Base-by-base conservation (phyloP, 2,888 invertebrate genomes). In the Tetragonisca angustula region DNA sequence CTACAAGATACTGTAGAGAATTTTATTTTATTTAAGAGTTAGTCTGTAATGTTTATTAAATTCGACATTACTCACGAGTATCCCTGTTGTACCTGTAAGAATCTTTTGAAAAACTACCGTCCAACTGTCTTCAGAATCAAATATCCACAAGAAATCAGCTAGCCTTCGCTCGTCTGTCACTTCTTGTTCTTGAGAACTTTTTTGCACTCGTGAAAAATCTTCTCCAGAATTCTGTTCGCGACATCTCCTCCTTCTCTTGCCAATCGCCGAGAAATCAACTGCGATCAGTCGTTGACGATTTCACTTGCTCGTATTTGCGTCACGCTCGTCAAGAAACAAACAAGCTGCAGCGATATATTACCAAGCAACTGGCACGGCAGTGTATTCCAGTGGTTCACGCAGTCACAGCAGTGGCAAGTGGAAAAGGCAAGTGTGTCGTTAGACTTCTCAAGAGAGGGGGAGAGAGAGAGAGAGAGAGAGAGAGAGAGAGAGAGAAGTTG, bases 251-350 rank as follows among this genome's bases (percentile, higher is more conserved):
- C 9, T 36, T 36, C 36, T 36, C 15, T 56, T 1, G 2, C 15
- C 27, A 49, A 24, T 43, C 4, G 64, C 32, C n/a, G 15, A 62
- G 64, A 24, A 61, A 70, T 43, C 24, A 77, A 64, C n/a, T 17
- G 17, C 21, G 13, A 19, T 61, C 27, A 13, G 4, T 24, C 52
- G 67, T 59, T 61, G 43, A 72, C 78, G 43, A 54, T 72, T 72
- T 78, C 50, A 50, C 54, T 43, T 67, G 24, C 17, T 27, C 43
- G 78, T 81, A 76, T 85, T 80, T 75, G 83, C 75, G 67, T 70
- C 65, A 64, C 74, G 73, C 70, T 79, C 77, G 77, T 67, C 71
- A 67, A 67, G 61, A 75, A 77, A 83, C 83, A 43, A 43, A 43
- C 43, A 43, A 43, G 43, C 43, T 43, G 11, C 43, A 9, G 43